Base-by-base conservation (phyloP, 2,888 invertebrate genomes). In the Schizaphis graminum region DNA sequence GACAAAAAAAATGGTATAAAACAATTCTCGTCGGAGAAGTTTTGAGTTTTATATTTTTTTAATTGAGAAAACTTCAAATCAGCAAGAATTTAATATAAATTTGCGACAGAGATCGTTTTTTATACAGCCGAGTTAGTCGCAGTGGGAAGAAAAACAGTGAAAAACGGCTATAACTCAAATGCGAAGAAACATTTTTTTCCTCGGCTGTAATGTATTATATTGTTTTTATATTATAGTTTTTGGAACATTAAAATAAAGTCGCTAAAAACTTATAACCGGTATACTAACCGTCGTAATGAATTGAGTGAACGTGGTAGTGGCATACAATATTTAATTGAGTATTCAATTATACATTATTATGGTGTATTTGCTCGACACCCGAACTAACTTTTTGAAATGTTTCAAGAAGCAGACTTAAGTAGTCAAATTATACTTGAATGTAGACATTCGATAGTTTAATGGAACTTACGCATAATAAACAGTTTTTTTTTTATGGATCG, bases 41-140 rank as follows among this genome's bases (percentile, higher is more conserved):
- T 57, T 26, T 41, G 24, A 26, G 28, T 28, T 89, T 89, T 89
- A 57, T 57, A 89, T 57, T 89, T 89, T 89, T 89, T 56, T 89
- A 57, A 89, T 89, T 89, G 89, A 89, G 41, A 41, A 57, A 89
- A 89, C 57, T 89, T 89, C 56, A 57, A 57, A 89, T 56, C 57
- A 35, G 16, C 56, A 35, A 56, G 41, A 89, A 57, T 41, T 13
- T 57, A 47, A 67, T 47, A 67, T 67, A 89, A 89, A 90, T 61
- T 47, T 61, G n/a, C 10, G 24, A 90, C 61, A 90, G 41, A 90
- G 89, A 90, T 67, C 8, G n/a, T 91, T 91, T 49, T 61, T 91
- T 77, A 47, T 77, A 28, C 28, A 49, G 21, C 24, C n/a, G 49
- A 87, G 87, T 87, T 87, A 5, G 47, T 61, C 61, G n/a, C 21